Base-by-base conservation (phyloP, 2,113 vertebrate species). In the Solea senegalensis region DNA sequence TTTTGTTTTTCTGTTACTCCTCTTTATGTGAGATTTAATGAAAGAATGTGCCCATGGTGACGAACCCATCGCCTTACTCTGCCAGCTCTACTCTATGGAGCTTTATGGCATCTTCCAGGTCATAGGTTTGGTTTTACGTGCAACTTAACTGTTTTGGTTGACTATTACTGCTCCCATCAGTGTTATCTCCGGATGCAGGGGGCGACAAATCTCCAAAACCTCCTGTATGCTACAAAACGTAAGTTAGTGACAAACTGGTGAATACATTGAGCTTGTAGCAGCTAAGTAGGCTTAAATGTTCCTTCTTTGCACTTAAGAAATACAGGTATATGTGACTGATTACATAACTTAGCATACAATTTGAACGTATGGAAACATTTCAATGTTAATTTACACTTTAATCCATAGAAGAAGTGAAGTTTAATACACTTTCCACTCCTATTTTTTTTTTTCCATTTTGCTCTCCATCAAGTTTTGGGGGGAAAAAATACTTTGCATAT, bases 401-500 rank as follows among this genome's bases (percentile, higher is more conserved):
- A 50, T 64, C 41, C 46, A 9, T 16, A 21, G 12, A 15, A 59
- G 21, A 45, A 62, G 46, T 34, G 34, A 8, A n/a, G 27, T 57
- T 67, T 41, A 66, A 5, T 8, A 9, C 41, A 54, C 52, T 55
- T 10, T 53, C 46, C 26, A 4, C 57, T 14, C 0, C 7, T 39
- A 21, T 62, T 39, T 62, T 55, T 41, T 7, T 12, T 9, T n/a
- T 54, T 26, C 44, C 53, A 16, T 46, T 60, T 51, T 51, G 39
- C 50, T 61, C 49, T 44, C 34, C 60, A 55, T 26, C 65, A 62
- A 9, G 3, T 41, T 15, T 59, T 11, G 0, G 14, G 26, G 39
- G 48, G 41, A 46, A 67, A 55, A 41, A 46, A 68, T 55, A 2
- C 45, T 55, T 74, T 68, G 48, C 63, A 68, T 78, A 55, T 49